phyloP scores from a whole-genome alignment of 2,888 invertebrate genomes.

The Eristalinus sepulchralis region DNA sequence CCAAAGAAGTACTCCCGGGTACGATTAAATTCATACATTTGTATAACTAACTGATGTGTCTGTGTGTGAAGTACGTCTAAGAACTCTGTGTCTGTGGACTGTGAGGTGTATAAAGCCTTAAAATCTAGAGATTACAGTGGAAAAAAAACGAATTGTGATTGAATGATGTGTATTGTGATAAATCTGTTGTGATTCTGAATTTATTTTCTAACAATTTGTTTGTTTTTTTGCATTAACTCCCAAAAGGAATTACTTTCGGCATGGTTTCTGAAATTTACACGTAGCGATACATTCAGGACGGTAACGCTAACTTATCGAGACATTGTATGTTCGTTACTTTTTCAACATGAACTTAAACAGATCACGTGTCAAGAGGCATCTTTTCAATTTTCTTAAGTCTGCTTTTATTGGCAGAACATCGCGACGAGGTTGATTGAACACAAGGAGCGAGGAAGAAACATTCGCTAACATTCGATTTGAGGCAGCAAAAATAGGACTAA shows the following conservation, averaged over 20 bases:
- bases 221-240: not conserved
- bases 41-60: conserved; percentile 29
- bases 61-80: conserved; percentile 24
- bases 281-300: too few relatives aligned
- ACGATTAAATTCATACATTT: conserved; percentile 11
- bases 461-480: too few relatives aligned
- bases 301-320: too few relatives aligned
- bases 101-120: conserved; percentile 36
- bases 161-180: conserved; percentile 47
- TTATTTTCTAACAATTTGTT: not conserved
- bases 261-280: not conserved
- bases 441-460: too few relatives aligned
- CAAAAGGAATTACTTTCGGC: not conserved
- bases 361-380: too few relatives aligned
- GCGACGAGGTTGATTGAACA: too few relatives aligned
- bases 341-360: too few relatives aligned
- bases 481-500: too few relatives aligned
- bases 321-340: too few relatives aligned
- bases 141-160: conserved; percentile 45
- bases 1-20: conserved; percentile 9
- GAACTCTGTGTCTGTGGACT: not conserved
- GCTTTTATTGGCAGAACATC: too few relatives aligned
- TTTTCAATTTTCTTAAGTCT: too few relatives aligned
- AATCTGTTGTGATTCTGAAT: conserved; percentile 21
- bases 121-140: conserved; percentile 41